Evolutionary conservation across 2,113 vertebrate species (phyloP).

Genomic region (Columba livia): DNA sequence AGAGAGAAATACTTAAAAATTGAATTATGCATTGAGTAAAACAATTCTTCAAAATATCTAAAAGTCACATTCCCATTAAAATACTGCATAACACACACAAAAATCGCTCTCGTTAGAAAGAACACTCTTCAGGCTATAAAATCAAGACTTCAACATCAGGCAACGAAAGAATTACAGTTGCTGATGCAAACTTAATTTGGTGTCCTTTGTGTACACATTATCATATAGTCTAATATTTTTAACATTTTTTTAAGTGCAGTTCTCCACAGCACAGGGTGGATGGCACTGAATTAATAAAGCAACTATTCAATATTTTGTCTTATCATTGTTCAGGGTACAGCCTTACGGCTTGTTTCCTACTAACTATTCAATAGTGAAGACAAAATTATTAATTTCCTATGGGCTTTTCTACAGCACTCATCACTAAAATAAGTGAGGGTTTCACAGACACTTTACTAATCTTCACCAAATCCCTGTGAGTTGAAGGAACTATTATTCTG

Average conservation of each 20-base stretch:
- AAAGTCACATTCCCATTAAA: conserved; percentile 23
- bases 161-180: conserved; percentile 39
- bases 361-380: conserved; percentile 59
- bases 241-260: conserved; percentile 47
- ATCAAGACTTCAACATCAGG: conserved; percentile 33
- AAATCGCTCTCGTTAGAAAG: neutral
- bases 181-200: conserved; percentile 52
- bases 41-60: conserved; percentile 29
- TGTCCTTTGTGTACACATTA: conserved; percentile 31
- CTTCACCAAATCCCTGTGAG: conserved; percentile 37
- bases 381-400: conserved; percentile 66
- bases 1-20: neutral
- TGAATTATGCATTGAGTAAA: conserved; percentile 20
- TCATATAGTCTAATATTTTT: conserved; percentile 37
- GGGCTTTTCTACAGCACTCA: conserved; percentile 53
- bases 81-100: neutral
- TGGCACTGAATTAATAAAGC: conserved; percentile 56
- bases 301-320: conserved; percentile 62
- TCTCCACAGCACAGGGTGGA: conserved; percentile 32
- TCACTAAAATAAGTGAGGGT: conserved; percentile 39
- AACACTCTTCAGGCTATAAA: conserved; percentile 24
- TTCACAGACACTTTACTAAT: conserved; percentile 58
- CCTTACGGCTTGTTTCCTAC: conserved; percentile 58
- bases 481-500: conserved; percentile 32
- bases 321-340: conserved; percentile 48